A percentile compares a stretch with the other conserved stretches of the same genome.
phyloP scores from a whole-genome alignment of 1,140 invertebrate species.

The Trachymyrmex cornetzi region DNA sequence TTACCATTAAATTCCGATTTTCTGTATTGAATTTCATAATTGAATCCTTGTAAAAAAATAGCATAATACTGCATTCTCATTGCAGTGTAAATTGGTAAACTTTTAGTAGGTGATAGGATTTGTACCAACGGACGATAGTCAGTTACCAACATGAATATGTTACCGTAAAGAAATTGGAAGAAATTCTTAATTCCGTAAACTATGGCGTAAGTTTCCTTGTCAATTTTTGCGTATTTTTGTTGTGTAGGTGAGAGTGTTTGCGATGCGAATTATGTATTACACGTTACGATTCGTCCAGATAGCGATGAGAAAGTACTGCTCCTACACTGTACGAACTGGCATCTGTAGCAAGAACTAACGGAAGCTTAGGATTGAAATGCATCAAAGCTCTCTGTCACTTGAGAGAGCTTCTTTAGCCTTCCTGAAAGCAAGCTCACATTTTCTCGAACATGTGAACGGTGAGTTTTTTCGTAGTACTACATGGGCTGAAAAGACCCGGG shows the following conservation, averaged over 20 bases:
- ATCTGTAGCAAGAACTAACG: background rate
- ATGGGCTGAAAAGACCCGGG: too few species aligned
- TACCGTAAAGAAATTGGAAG: background rate
- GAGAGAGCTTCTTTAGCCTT: background rate
- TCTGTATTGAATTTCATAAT: slow-evolving; percentile 71
- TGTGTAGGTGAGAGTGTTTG: background rate
- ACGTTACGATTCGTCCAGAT: too few species aligned
- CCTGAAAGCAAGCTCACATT: background rate
- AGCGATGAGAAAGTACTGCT: too few species aligned
- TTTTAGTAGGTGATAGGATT: slow-evolving; percentile 78
- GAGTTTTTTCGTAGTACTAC: too few species aligned
- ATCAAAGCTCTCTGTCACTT: background rate
- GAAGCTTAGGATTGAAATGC: background rate
- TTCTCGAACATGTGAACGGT: background rate
- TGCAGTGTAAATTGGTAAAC: slow-evolving; percentile 79
- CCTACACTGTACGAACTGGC: too few species aligned
- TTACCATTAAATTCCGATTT: slow-evolving; percentile 17
- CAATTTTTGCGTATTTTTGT: background rate
- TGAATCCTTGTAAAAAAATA: slow-evolving; percentile 72
- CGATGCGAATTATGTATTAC: too few species aligned
- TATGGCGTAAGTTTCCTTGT: background rate
- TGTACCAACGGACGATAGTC: slow-evolving; percentile 85
- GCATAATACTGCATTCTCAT: slow-evolving; percentile 77
- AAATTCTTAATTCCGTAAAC: slow-evolving; percentile 11
- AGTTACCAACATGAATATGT: slow-evolving; percentile 77